These are phyloP conservation scores for Silurus aristotelis DNA, from an alignment of 2,797 vertebrate genomes.

Conservation along the genomic window DNA sequence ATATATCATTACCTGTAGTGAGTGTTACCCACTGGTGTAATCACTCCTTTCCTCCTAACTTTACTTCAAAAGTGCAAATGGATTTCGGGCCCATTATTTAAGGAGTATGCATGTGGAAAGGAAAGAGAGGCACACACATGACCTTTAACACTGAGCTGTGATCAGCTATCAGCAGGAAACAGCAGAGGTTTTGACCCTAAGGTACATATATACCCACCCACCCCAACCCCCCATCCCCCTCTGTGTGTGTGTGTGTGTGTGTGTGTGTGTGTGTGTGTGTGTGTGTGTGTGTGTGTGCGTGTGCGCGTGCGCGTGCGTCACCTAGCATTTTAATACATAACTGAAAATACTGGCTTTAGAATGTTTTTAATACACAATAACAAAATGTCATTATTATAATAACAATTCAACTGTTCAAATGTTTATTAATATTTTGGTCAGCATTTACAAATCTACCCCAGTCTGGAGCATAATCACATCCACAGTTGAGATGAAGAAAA, in stretches of 20 bases:
- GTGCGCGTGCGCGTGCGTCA: slow-evolving; percentile 1
- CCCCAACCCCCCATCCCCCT: too few species aligned
- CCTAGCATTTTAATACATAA: background rate
- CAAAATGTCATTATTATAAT: background rate
- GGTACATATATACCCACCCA: slow-evolving; percentile 21
- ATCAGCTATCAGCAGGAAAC: slow-evolving; percentile 57
- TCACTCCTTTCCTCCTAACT: background rate
- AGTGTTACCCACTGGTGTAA: background rate
- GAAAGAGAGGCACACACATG: slow-evolving; percentile 42
- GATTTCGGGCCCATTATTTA: slow-evolving; percentile 14
- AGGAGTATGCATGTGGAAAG: slow-evolving; percentile 30
- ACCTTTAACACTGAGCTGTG: slow-evolving; percentile 51
- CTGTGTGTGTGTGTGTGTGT: background rate
- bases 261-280: background rate
- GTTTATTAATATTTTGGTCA: background rate
- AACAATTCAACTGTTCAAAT: too few species aligned
- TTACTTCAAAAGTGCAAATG: slow-evolving; percentile 16
- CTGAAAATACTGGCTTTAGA: background rate
- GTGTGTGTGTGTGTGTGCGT: background rate
- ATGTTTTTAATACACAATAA: background rate
- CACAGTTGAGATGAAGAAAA: background rate
- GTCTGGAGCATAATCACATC: background rate
- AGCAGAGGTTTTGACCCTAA: slow-evolving; percentile 41
- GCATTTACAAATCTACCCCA: background rate
- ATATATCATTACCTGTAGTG: slow-evolving; percentile 15